Evolutionary conservation across 1,140 invertebrate genomes (phyloP).

Genomic region (Leptoteleia sp.): DNA sequence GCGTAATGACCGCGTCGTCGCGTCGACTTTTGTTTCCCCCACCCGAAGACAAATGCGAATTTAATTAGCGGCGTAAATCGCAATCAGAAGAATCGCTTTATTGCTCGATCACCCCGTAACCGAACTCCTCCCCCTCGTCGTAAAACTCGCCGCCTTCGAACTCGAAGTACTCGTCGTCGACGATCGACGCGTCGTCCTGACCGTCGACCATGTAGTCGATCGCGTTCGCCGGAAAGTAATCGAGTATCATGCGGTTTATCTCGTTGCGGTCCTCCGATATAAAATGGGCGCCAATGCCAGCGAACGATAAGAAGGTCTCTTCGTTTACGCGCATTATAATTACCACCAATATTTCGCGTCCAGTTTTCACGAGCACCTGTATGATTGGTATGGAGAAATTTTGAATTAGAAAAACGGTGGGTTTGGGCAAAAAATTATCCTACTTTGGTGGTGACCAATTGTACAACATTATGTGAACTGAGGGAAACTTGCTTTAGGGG

Average conservation of each 20-base stretch:
- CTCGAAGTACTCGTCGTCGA: no score
- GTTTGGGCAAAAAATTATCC: no score
- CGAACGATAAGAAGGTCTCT: slow-evolving; percentile 72
- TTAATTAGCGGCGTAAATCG: slow-evolving; percentile 14
- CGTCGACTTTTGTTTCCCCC: slow-evolving; percentile 22
- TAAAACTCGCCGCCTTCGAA: slow-evolving; percentile 41
- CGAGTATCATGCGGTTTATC: slow-evolving; percentile 58
- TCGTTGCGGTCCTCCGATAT: slow-evolving; percentile 68
- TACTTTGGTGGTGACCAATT: no score
- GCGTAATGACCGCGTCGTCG: slow-evolving; percentile 37
- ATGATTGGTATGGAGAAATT: not conserved
- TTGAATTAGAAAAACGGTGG: not conserved
- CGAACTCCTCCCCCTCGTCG: slow-evolving; percentile 29
- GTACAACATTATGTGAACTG: no score
- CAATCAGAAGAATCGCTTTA: not conserved
- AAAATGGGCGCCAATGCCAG: slow-evolving; percentile 71
- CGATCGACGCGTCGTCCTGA: slow-evolving; percentile 1
- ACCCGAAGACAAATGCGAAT: slow-evolving; percentile 31
- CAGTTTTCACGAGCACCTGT: slow-evolving; percentile 70
- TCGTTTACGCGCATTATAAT: slow-evolving; percentile 69
- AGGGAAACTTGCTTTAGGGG: no score
- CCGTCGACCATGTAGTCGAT: slow-evolving; percentile 56
- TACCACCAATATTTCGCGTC: slow-evolving; percentile 71
- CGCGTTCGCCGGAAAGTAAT: slow-evolving; percentile 69
- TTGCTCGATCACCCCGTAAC: slow-evolving; percentile 39